Evolutionary conservation across 2,888 invertebrate species (phyloP).

Genomic region (Andrena hattorfiana): DNA sequence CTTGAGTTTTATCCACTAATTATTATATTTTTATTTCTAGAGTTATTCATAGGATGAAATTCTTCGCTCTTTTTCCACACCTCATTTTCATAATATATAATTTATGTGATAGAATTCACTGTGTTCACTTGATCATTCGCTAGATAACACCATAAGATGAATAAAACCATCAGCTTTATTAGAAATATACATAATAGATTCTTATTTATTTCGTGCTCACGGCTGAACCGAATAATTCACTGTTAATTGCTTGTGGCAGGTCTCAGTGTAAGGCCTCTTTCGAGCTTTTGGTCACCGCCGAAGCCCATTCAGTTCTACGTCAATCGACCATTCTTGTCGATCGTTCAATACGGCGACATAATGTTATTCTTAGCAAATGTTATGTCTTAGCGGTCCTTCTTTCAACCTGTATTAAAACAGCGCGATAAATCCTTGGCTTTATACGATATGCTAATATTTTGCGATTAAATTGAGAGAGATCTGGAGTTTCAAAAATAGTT

Average conservation of each 20-base stretch:
- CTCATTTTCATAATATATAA: background rate
- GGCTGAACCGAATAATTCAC: slow-evolving; percentile 40
- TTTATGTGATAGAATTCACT: background rate
- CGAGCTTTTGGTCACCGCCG: slow-evolving; percentile 63
- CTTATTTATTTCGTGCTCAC: background rate
- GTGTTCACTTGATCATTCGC: background rate
- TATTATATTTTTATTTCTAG: slow-evolving; percentile 1
- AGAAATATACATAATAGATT: background rate
- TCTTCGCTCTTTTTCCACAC: slow-evolving; percentile 29
- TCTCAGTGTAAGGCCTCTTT: slow-evolving; percentile 67
- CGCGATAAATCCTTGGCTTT: background rate
- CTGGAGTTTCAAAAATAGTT: background rate
- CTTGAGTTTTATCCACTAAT: background rate
- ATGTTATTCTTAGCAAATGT: slow-evolving; percentile 53
- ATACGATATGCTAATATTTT: background rate
- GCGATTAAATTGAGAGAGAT: background rate
- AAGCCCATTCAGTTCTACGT: slow-evolving; percentile 64
- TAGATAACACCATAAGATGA: background rate
- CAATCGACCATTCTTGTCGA: slow-evolving; percentile 70
- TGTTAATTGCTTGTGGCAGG: slow-evolving; percentile 69
- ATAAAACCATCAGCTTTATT: background rate
- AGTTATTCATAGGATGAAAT: background rate
- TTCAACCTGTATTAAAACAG: background rate
- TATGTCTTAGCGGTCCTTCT: slow-evolving; percentile 3
- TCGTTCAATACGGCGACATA: slow-evolving; percentile 50